Evolutionary conservation across 1,140 invertebrate genomes (phyloP), one percentile per base, ranked within the genome.

Genomic region (Tyrophagus putrescentiae): DNA sequence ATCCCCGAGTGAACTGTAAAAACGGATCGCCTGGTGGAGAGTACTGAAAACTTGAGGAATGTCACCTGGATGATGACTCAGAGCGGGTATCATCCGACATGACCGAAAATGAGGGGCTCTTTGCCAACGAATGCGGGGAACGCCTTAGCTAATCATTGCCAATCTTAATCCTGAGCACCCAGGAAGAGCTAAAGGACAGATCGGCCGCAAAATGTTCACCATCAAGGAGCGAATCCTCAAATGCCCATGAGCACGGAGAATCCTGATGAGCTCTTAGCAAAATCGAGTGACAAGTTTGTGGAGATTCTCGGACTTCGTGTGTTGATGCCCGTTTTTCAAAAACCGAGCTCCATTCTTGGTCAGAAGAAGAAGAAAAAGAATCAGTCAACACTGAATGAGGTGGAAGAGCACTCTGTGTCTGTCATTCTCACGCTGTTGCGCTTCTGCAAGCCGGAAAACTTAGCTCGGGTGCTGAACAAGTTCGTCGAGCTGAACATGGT

Each of bases 1-100:
- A 98, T 99, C 77, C 98, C 98, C 72, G 87, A 96, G 71, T 92
- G 98, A 75, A 85, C 91, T 68, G 96, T 98, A 75, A 99, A 98
- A 77, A 88, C 98, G 0, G 95, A 99, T 70, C 73, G 95, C 66
- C 75, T 98, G 16, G 76, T 98, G 70, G 95, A 98, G 72, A 75
- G 42, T 93, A 98, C 76, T 93, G 97, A 66, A 96, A 97, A 71
- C 98, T 98, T 74, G 78, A 81, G 60, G 72, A 75, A 66, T 73
- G 11, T 9, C 16, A 54, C 21, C 27, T 27, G 25, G 28, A 54
- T 31, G 27, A 36, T 33, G 52, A 3, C 3, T 31, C n/a, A n/a
- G n/a, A n/a, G n/a, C n/a, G n/a, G n/a, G n/a, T n/a, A n/a, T n/a
- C n/a, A n/a, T n/a, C n/a, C n/a, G n/a, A n/a, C n/a, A n/a, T n/a